Evolutionary conservation across 2,113 vertebrate genomes (phyloP), one percentile per base, ranked within the genome.

Genomic region (Burhinus bistriatus): DNA sequence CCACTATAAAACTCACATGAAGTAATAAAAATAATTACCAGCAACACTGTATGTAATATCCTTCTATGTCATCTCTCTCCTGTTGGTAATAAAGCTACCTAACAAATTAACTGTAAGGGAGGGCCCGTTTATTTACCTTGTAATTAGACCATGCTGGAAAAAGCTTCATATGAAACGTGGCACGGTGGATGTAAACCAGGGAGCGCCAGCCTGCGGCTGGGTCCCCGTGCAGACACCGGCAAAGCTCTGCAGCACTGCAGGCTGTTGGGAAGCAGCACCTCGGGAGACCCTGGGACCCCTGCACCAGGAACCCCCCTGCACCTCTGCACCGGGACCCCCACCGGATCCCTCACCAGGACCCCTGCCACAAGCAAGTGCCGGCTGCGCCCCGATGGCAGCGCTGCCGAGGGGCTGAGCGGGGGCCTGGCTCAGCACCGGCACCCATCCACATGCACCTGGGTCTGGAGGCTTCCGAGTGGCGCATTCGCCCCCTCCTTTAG

Each of bases 21-120:
- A 97, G 97, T 86, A 89, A 94, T 97, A 95, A 97, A 97, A 96
- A 93, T 97, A 97, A 97, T 97, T 93, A 95, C 93, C 89, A 96
- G 93, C 90, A 94, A 38, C 93, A 5, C 95, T 54, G 27, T 59
- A 45, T 20, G 84, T 52, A 91, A 92, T 95, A 94, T 78, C 93
- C 93, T 94, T 91, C 17, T 76, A 96, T 91, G 92, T 93, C 96
- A 94, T 87, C 96, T 95, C 96, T 95, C 97, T 98, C 94, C 95
- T 87, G 96, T 79, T 94, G 94, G 95, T 12, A 91, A 97, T 95
- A 97, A 97, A 97, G 96, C 91, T 77, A 95, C 81, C 68, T 5
- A 79, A 36, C 89, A 93, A 96, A 96, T 97, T 94, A 97, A 96
- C 86, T 69, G 80, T 5, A 32, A 96, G 95, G 97, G 96, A 98